Conservation (phyloP, 2,888 invertebrate species). For the Scaptomyza tumidula region DNA sequence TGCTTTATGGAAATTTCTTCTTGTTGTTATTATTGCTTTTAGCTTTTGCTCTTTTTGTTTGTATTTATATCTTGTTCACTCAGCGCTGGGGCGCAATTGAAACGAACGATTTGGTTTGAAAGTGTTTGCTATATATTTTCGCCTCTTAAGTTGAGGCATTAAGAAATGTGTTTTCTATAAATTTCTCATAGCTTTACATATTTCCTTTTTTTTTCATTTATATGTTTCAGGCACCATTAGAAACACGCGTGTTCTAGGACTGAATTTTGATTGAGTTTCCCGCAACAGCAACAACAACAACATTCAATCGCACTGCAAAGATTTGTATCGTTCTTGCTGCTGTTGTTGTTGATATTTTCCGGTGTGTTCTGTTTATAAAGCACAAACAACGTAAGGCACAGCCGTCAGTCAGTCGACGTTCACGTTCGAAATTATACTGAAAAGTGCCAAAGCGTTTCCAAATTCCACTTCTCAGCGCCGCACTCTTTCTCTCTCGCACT, state of each 20-base stretch:
- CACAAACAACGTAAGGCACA: slow-evolving; percentile 29
- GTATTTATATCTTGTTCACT: slow-evolving; percentile 61
- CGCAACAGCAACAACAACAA: slow-evolving; percentile 4
- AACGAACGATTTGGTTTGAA: slow-evolving; percentile 43
- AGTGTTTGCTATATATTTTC: slow-evolving; percentile 28
- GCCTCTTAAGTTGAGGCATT: slow-evolving; percentile 6
- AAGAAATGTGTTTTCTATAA: slow-evolving; percentile 44
- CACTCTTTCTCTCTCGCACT: slow-evolving; percentile 12
- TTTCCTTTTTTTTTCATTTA: slow-evolving; percentile 22
- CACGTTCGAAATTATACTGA: slow-evolving; percentile 75
- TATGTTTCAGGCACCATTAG: slow-evolving; percentile 21
- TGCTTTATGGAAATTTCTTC: slow-evolving; percentile 53
- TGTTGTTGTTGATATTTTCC: slow-evolving; percentile 49
- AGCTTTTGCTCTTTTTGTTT: slow-evolving; percentile 14
- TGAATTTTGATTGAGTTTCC: slow-evolving; percentile 20
- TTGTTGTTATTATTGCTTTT: slow-evolving; percentile 1
- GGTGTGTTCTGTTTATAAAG: slow-evolving; percentile 42
- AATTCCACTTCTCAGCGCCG: slow-evolving; percentile 67
- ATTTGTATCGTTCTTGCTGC: slow-evolving; percentile 16
- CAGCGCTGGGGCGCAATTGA: slow-evolving; percentile 52
- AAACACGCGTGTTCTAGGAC: slow-evolving; percentile 28
- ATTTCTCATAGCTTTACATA: slow-evolving; percentile 53
- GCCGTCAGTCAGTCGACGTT: slow-evolving; percentile 60
- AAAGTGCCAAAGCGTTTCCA: slow-evolving; percentile 72
- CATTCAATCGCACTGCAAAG: slow-evolving; percentile 1